These are phyloP conservation scores for Scarus forsteni DNA, from an alignment of 2,797 vertebrate species.

Conservation along the genomic window DNA sequence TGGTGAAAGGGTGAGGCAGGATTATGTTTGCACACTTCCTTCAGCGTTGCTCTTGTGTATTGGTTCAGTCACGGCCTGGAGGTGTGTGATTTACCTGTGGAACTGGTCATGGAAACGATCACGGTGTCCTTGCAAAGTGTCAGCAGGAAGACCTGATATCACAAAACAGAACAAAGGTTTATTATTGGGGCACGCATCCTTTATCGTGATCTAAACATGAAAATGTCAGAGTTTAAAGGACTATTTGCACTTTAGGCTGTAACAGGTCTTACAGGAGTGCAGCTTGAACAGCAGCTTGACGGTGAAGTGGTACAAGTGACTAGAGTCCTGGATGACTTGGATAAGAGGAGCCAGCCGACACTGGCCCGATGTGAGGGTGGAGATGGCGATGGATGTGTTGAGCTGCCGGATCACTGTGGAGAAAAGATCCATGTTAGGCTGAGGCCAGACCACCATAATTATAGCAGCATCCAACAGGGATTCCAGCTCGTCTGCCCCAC, in stretches of 20 bases:
- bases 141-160: constrained; percentile 90
- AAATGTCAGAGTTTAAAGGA: not conserved
- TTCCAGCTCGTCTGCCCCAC: too few relatives aligned
- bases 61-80: constrained; percentile 10
- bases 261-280: constrained; percentile 90
- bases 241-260: not conserved
- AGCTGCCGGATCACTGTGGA: constrained; percentile 89
- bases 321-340: constrained; percentile 97
- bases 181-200: not conserved
- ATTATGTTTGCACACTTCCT: constrained; percentile 39
- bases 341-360: constrained; percentile 96
- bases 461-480: too few relatives aligned
- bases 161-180: constrained; percentile 3
- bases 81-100: constrained; percentile 86
- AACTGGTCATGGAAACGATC: constrained; percentile 98
- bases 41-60: not conserved
- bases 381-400: constrained; percentile 94
- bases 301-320: constrained; percentile 96
- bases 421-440: constrained; percentile 6
- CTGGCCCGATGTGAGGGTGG: constrained; percentile 94
- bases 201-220: too few relatives aligned
- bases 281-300: constrained; percentile 98
- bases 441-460: too few relatives aligned
- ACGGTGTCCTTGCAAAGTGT: constrained; percentile 95
- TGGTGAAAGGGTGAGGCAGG: constrained; percentile 33